phyloP scores from a whole-genome alignment of 2,113 vertebrate genomes.

The Eubucco bourcierii region DNA sequence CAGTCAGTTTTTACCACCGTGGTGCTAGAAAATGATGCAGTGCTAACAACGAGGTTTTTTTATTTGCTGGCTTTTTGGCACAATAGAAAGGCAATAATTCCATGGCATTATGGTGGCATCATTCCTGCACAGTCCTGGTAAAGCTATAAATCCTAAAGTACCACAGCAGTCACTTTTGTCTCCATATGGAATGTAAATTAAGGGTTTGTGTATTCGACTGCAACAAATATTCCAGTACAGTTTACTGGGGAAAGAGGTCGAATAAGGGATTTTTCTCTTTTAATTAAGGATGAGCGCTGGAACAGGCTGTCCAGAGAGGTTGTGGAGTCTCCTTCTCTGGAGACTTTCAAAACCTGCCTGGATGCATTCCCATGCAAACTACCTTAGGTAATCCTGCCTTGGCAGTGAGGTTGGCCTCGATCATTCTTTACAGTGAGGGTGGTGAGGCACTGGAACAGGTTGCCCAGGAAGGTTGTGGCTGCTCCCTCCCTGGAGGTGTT shows the following conservation, averaged over 20 bases:
- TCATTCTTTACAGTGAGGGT: no score
- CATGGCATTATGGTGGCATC: slow-evolving; percentile 4
- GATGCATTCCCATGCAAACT: no score
- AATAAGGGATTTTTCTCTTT: not conserved
- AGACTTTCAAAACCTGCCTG: no score
- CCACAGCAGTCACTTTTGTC: not conserved
- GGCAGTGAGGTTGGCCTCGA: no score
- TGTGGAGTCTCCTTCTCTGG: no score
- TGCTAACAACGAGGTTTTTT: slow-evolving; percentile 46
- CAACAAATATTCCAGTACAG: not conserved
- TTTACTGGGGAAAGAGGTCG: not conserved
- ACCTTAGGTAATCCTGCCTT: no score
- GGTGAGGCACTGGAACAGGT: no score
- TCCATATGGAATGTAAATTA: not conserved
- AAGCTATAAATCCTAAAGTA: slow-evolving; percentile 52
- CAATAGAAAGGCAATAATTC: slow-evolving; percentile 46
- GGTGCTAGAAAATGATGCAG: slow-evolving; percentile 64
- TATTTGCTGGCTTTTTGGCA: slow-evolving; percentile 65
- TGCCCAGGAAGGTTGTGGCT: no score
- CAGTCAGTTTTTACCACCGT: slow-evolving; percentile 61
- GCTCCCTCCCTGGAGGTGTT: no score
- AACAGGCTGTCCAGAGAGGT: no score
- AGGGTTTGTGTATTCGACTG: not conserved
- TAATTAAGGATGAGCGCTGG: not conserved
- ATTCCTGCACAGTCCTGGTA: slow-evolving; percentile 4